Base-by-base conservation (phyloP, 1,140 invertebrate species). In the Zaprionus taronus region DNA sequence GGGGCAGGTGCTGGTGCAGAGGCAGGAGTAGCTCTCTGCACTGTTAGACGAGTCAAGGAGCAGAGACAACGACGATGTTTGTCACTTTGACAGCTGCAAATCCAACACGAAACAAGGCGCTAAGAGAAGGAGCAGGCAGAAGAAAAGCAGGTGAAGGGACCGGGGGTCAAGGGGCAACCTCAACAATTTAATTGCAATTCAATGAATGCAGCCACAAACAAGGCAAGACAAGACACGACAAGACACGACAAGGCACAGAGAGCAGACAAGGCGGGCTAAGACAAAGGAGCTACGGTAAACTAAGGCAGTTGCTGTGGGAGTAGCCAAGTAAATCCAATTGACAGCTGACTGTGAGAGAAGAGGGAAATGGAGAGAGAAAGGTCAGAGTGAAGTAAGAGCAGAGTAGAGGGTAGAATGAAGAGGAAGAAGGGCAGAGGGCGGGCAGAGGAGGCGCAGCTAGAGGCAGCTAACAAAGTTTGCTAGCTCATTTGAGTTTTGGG, bases 21-120 rank as follows among this genome's bases (percentile, higher is more conserved):
- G 2, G 28, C 7, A 31, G 7, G 28, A 9, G 31, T 9, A 34
- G 31, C 31, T 34, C 31, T 34, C 31, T 34, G 31, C 31, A 11
- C 31, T 34, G 31, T 34, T 34, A 34, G 31, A 17, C n/a, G 41
- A 53, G 47, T 51, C 28, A 28, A 20, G 55, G 14, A 56, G 53
- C 56, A 56, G 72, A 38, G n/a, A 17, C 41, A 17, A 17, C 41
- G 41, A 73, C 77, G 60, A 84, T 79, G 84, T 77, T 84, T 89
- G 85, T 89, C 85, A 89, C 71, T 79, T 85, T 89, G 84, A 89
- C 85, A 89, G 85, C 66, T 85, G 76, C 85, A 90, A 90, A 90
- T 90, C 79, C 84, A 79, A 64, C 68, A 80, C 67, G 71, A 77
- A 69, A 78, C 79, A 78, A 74, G 68, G 41, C 41, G 7, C 17